Base-by-base conservation (phyloP, 2,888 invertebrate species). In the Microchrysa polita region DNA sequence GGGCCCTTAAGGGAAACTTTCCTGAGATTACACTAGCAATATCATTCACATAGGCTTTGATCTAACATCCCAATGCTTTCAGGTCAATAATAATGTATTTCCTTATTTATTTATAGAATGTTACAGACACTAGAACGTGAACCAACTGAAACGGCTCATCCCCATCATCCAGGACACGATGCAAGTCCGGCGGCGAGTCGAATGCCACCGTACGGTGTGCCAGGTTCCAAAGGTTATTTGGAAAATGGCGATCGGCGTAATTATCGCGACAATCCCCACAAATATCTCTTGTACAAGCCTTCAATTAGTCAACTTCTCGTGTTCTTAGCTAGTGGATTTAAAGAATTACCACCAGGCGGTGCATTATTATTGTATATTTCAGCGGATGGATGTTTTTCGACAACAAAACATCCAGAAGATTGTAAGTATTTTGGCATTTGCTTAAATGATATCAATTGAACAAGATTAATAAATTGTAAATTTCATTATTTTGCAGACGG, bases 271-370 rank as follows among this genome's bases (percentile, higher is more conserved):
- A 98, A 97, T 87, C 97, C 97, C 55, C 97, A 97, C 87, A 98
- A 98, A 86, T 97, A 96, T 87, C 88, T 98, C 79, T 88, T 98
- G 79, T 98, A 95, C 87, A 96, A 96, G 85, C 98, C 98, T 74
- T 94, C 96, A 67, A 92, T 96, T 80, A 94, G 93, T 83, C 97
- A 97, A 87, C 91, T 97, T 74, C 89, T 97, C 83, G 94, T 97
- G 77, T 97, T 97, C 86, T 88, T 98, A 80, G 93, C 94, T 74
- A 94, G 91, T 81, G 94, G 96, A 76, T 96, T 96, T 86, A 95
- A 96, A 83, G 97, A 98, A 85, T 88, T 98, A 79, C 95, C 96
- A 10, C 90, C 93, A 2, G 95, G 94, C 82, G 97, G 97, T 61
- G 96, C 94, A 67, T 87, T 98, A 78, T 87, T 98, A 75, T 88